These are phyloP conservation scores for Drosophila lini DNA, from an alignment of 1,140 invertebrate genomes.

Conservation along the genomic window DNA sequence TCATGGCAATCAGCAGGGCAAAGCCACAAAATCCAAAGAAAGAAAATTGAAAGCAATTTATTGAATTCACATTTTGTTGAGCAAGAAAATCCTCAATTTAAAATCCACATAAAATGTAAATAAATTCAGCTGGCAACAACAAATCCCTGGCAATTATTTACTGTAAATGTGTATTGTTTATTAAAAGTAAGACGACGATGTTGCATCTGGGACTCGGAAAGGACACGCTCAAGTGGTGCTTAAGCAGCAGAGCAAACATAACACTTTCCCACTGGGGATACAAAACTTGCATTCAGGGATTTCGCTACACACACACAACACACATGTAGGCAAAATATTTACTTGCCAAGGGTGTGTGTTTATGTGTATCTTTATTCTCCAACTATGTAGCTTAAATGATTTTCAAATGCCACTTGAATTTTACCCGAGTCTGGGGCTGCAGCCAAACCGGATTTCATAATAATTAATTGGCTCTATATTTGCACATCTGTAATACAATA, in stretches of 20 bases:
- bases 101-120: constrained; percentile 30
- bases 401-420: constrained; percentile 62
- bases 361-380: constrained; percentile 10
- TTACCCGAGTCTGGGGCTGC: constrained; percentile 27
- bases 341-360: not conserved
- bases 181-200: constrained; percentile 61
- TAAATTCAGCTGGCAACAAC: constrained; percentile 43
- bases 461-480: constrained; percentile 77
- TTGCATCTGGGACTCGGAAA: constrained; percentile 47
- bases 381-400: constrained; percentile 54
- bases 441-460: constrained; percentile 63
- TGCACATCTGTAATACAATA: constrained; percentile 62
- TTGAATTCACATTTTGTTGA: constrained; percentile 37
- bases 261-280: constrained; percentile 60
- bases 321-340: constrained; percentile 25
- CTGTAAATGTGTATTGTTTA: constrained; percentile 80
- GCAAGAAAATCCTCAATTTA: constrained; percentile 13
- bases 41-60: constrained; percentile 45
- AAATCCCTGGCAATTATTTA: constrained; percentile 77
- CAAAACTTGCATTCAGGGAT: constrained; percentile 41
- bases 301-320: constrained; percentile 7
- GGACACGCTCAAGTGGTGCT: constrained; percentile 54
- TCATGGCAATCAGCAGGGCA: constrained; percentile 47
- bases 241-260: constrained; percentile 71
- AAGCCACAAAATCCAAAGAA: constrained; percentile 46